Evolutionary conservation across 2,888 invertebrate genomes (phyloP), one percentile per base, ranked within the genome.

Genomic region (Sepioteuthis lessoniana): DNA sequence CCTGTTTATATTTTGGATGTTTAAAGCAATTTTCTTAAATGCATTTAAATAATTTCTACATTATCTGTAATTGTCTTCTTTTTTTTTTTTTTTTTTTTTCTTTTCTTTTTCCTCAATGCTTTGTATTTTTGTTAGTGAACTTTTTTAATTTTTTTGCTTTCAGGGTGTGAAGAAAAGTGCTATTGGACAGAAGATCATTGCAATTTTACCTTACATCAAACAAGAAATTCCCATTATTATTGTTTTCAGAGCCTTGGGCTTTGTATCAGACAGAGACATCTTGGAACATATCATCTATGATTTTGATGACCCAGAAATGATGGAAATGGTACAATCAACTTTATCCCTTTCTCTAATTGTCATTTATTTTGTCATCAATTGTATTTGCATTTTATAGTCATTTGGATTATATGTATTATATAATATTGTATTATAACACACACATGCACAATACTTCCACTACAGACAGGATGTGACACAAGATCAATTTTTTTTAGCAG

Each of bases 151-250:
- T 42, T 94, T 10, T 93, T 91, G 93, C 94, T 55, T 94, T 94
- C 98, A 99, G 97, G 99, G 99, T 96, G 98, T 99, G n/a, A 99
- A 99, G 97, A 99, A 99, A 97, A 99, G 99, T 38, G 99, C 99
- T 0, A 99, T 99, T 97, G 99, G 99, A 92, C 99, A 99, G 97
- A 98, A 99, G 95, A 99, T 99, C 94, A 99, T 99, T 96, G 99
- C 99, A 2, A 99, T 99, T 97, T 98, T 99, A 94, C 99, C 99
- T 0, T 99, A 99, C 97, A 99, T 99, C 95, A 99, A 99, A 97
- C 99, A 99, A 97, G 99, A 99, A 98, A 99, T 99, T 96, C 99
- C 99, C 0, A 99, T 99, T 94, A 99, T 99, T 98, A 99, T 99
- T 97, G 99, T 99, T 3, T 99, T 99, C 97, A 98, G 99, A 97